phyloP scores from a whole-genome alignment of 2,113 vertebrate genomes.

The Ptyas mucosa region DNA sequence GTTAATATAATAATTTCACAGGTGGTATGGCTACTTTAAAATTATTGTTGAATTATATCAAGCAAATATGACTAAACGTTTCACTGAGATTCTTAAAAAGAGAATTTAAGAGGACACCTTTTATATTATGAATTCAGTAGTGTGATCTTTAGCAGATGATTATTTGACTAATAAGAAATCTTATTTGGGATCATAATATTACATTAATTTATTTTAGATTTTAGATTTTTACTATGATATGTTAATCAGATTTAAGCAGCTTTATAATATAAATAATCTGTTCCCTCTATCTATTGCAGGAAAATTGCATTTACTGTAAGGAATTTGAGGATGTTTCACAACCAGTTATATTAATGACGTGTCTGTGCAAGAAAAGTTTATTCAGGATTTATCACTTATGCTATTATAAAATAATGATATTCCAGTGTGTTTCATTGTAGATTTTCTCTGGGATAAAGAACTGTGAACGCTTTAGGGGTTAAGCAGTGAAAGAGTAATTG shows the following conservation, averaged over 20 bases:
- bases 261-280: conserved; percentile 1
- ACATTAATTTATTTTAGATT: background rate
- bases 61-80: background rate
- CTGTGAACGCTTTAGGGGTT: background rate
- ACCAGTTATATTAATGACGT: background rate
- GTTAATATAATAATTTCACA: background rate
- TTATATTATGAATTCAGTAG: background rate
- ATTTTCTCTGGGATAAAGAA: background rate
- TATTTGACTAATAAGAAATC: background rate
- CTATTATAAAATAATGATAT: background rate
- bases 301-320: background rate
- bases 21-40: background rate
- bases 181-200: background rate
- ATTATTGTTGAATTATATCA: background rate
- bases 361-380: conserved; percentile 1
- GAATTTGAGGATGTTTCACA: background rate
- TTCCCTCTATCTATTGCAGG: conserved; percentile 5
- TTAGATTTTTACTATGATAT: background rate
- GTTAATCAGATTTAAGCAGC: background rate
- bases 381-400: background rate
- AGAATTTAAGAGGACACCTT: background rate
- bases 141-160: background rate
- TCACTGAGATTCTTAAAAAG: background rate
- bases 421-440: background rate
- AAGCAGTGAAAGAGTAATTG: background rate